A percentile compares a stretch with the other conserved stretches of the same genome.
phyloP scores from a whole-genome alignment of 1,140 invertebrate species.

The Neotoxoptera formosana region DNA sequence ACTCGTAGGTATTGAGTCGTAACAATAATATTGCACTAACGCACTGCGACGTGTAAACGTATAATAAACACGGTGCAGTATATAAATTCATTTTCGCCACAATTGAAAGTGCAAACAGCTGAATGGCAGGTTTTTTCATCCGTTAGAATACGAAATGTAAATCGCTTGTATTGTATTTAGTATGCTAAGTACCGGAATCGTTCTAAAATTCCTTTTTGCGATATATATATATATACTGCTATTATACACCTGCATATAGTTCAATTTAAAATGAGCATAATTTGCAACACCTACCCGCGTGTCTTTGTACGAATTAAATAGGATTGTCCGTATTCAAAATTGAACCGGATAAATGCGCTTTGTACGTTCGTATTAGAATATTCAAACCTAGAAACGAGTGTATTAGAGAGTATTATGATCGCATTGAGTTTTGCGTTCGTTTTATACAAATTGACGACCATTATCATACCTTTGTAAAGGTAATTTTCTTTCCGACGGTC shows the following conservation, averaged over 20 bases:
- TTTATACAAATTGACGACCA: neutral
- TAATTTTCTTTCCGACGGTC: neutral
- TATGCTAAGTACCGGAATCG: neutral
- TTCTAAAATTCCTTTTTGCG: neutral
- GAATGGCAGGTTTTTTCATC: neutral
- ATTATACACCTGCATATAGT: neutral
- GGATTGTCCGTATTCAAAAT: neutral
- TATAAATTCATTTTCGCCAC: neutral
- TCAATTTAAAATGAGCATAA: neutral
- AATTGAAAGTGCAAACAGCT: neutral
- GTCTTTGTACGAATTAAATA: neutral
- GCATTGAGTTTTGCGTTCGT: neutral
- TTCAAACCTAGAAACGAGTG: neutral
- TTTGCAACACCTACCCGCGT: neutral
- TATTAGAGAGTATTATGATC: neutral
- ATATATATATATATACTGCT: neutral
- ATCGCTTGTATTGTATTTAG: neutral
- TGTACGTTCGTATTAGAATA: conserved; percentile 1
- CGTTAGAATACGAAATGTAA: neutral
- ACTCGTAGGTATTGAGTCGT: neutral
- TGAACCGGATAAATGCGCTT: neutral
- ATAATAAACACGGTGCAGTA: neutral
- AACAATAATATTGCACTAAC: too few relatives aligned
- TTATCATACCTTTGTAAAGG: neutral
- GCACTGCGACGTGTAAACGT: neutral